These are phyloP conservation scores for Panthera uncia DNA, from an alignment of 2,113 vertebrate genomes.

Conservation along the genomic window DNA sequence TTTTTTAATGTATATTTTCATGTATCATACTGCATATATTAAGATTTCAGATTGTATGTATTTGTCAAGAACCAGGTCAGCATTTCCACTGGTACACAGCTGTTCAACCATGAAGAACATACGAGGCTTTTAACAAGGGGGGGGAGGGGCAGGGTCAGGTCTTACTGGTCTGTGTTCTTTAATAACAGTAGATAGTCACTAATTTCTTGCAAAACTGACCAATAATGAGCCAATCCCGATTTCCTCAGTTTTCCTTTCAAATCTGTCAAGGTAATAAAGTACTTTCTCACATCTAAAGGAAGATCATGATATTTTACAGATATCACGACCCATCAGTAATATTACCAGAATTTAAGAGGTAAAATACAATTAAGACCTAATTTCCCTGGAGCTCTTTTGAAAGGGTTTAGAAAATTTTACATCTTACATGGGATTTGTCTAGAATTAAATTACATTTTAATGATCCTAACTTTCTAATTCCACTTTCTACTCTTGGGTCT, in stretches of 20 bases:
- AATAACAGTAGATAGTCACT: background rate
- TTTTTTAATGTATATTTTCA: background rate
- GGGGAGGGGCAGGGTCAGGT: background rate
- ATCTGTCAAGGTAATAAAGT: background rate
- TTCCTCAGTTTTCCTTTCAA: background rate
- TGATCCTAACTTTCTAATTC: constrained; percentile 39
- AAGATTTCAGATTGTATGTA: background rate
- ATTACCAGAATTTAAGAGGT: background rate
- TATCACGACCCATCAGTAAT: background rate
- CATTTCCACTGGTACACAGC: background rate
- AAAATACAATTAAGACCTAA: background rate
- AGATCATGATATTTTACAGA: background rate
- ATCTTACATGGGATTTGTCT: constrained; percentile 35
- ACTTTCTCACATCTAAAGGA: background rate
- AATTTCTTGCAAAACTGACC: background rate
- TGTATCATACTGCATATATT: background rate
- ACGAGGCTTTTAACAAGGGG: background rate
- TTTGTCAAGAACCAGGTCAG: background rate
- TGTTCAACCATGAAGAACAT: no score
- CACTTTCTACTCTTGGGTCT: background rate
- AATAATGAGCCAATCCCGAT: background rate
- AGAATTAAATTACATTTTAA: constrained; percentile 59
- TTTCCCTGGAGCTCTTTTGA: constrained; percentile 50
- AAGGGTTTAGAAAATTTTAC: background rate
- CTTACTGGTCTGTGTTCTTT: background rate